Percentiles rank a stretch among this genome's conserved stretches.
Evolutionary conservation across 2,113 vertebrate species (phyloP).

Genomic region (Ceyx cyanopectus): DNA sequence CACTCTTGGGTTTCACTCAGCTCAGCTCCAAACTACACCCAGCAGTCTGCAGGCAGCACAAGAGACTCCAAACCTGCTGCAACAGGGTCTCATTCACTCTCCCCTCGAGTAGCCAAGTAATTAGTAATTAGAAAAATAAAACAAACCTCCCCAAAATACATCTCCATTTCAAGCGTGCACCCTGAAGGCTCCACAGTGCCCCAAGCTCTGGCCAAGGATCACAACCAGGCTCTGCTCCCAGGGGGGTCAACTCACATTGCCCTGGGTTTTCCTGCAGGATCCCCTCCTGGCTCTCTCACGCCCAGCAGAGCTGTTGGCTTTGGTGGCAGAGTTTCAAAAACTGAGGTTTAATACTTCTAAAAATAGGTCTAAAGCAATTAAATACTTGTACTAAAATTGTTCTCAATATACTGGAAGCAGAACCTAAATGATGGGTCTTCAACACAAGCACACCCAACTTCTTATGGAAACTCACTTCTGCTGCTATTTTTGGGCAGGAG

Average conservation of each 20-base stretch:
- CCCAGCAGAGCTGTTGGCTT: background rate
- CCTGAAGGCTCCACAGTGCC: background rate
- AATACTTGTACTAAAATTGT: constrained; percentile 52
- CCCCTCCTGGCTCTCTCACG: background rate
- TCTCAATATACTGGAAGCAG: constrained; percentile 28
- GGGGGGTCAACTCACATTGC: background rate
- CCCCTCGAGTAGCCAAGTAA: background rate
- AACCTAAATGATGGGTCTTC: constrained; percentile 29
- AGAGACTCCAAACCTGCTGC: background rate
- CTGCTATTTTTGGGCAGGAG: constrained; percentile 41
- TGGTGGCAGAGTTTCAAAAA: constrained; percentile 24
- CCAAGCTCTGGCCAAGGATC: background rate
- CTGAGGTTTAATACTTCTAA: constrained; percentile 62
- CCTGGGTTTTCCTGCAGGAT: constrained; percentile 23
- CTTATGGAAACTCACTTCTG: constrained; percentile 33
- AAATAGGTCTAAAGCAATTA: constrained; percentile 56
- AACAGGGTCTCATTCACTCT: background rate
- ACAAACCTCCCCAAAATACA: background rate
- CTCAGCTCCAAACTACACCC: background rate
- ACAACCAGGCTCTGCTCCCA: background rate
- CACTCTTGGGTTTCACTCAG: background rate
- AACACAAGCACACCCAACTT: background rate
- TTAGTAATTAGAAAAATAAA: background rate
- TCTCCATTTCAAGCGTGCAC: accelerated
- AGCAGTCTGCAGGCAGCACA: background rate